phyloP scores from a whole-genome alignment of 2,113 vertebrate genomes.

The Mohoua ochrocephala region DNA sequence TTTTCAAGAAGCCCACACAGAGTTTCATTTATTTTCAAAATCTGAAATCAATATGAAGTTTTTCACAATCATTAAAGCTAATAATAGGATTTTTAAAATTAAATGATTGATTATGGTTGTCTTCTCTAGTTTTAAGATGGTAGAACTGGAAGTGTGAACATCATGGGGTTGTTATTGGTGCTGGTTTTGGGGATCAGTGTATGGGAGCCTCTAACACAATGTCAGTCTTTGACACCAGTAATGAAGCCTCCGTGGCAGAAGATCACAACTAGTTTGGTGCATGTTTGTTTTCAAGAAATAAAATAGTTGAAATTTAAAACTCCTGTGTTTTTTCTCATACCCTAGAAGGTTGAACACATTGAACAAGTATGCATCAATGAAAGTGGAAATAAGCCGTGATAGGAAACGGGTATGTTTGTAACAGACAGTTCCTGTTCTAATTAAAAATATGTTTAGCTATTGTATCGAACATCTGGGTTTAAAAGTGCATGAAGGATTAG shows the following conservation, averaged over 20 bases:
- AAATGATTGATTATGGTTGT: neutral
- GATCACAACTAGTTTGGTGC: neutral
- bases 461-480: neutral
- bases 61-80: neutral
- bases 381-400: constrained; percentile 75
- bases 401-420: constrained; percentile 74
- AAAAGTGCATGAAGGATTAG: neutral
- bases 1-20: neutral
- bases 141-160: neutral
- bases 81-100: neutral
- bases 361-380: constrained; percentile 83
- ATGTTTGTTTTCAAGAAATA: neutral
- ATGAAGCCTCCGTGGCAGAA: fast-evolving
- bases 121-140: neutral
- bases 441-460: neutral
- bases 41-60: neutral
- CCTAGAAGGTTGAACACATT: constrained; percentile 81
- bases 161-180: neutral
- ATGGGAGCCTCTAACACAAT: neutral
- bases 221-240: neutral
- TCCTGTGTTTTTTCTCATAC: neutral
- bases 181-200: neutral
- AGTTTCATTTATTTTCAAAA: neutral
- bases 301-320: neutral
- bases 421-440: neutral